Evolutionary conservation across 2,113 vertebrate species (phyloP).

Genomic region (Oreotrochilus melanogaster): DNA sequence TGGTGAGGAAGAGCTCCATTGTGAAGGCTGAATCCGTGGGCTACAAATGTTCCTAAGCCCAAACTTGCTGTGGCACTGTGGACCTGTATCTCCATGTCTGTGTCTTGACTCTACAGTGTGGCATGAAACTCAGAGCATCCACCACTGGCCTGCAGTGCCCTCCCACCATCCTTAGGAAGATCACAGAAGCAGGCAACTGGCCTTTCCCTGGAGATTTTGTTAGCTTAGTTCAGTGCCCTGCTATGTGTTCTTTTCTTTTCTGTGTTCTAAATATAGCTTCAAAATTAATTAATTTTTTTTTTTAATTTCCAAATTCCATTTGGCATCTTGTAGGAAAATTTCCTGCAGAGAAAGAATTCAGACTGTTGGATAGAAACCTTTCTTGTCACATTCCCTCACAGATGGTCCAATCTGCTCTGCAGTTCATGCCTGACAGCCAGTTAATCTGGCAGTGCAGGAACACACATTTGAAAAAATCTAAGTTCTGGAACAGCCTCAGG

Average conservation of each 20-base stretch:
- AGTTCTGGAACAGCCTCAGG: not conserved
- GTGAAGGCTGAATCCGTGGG: not conserved
- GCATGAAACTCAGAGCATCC: not conserved
- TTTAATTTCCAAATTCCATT: not conserved
- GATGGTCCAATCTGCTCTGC: conserved; percentile 16
- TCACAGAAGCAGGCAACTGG: not conserved
- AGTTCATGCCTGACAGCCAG: not conserved
- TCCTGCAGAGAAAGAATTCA: not conserved
- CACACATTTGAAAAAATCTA: not conserved
- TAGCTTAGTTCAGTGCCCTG: not conserved
- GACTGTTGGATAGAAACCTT: not conserved
- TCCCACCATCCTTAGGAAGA: not conserved
- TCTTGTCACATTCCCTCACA: conserved; percentile 3
- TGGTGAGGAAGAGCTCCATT: not conserved
- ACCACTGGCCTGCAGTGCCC: not conserved
- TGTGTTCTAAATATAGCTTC: not conserved
- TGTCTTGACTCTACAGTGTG: not conserved
- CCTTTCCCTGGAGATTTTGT: not conserved
- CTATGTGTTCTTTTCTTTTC: not conserved
- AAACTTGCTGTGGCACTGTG: not conserved
- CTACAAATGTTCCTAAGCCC: not conserved
- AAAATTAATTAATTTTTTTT: not conserved
- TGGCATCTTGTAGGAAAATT: not conserved
- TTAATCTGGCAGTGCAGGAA: not conserved
- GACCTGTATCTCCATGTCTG: not conserved